phyloP scores from a whole-genome alignment of 2,888 invertebrate species.

The Subacronicta megacephala region DNA sequence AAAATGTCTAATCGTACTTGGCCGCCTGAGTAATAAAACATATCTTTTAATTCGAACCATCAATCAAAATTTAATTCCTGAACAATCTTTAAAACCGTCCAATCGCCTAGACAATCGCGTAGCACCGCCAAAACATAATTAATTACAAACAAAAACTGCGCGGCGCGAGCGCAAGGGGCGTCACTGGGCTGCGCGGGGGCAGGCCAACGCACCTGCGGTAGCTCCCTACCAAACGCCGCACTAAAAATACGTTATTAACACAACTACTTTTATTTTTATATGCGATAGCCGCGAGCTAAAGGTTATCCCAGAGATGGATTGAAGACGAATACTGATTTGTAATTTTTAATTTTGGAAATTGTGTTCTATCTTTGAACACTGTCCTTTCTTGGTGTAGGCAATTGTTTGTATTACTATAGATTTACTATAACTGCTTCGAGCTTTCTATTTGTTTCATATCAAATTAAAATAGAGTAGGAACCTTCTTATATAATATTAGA shows the following conservation, averaged over 20 bases:
- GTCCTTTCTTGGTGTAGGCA: too few relatives aligned
- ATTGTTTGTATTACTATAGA: too few relatives aligned
- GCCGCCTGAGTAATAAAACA: slow-evolving; percentile 24
- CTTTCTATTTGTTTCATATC: too few relatives aligned
- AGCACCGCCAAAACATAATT: slow-evolving; percentile 53
- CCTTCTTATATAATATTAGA: too few relatives aligned
- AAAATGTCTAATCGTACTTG: neutral
- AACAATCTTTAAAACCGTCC: slow-evolving; percentile 33
- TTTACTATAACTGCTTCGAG: too few relatives aligned
- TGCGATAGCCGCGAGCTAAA: slow-evolving; percentile 87
- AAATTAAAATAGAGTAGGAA: too few relatives aligned
- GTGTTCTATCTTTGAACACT: slow-evolving; percentile 14
- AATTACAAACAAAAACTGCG: slow-evolving; percentile 50
- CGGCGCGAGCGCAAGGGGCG: slow-evolving; percentile 55
- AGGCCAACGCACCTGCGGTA: slow-evolving; percentile 78
- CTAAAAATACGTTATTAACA: slow-evolving; percentile 86
- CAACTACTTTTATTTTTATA: slow-evolving; percentile 86
- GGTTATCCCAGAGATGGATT: slow-evolving; percentile 81
- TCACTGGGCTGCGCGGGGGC: slow-evolving; percentile 64
- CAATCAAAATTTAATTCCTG: slow-evolving; percentile 39
- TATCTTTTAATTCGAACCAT: slow-evolving; percentile 43
- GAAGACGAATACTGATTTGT: slow-evolving; percentile 9
- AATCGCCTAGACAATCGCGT: slow-evolving; percentile 49
- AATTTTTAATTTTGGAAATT: slow-evolving; percentile 20
- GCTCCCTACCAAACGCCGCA: slow-evolving; percentile 75